These are phyloP conservation scores for Nomada hirtipes DNA, from an alignment of 2,888 invertebrate genomes.

Conservation along the genomic window DNA sequence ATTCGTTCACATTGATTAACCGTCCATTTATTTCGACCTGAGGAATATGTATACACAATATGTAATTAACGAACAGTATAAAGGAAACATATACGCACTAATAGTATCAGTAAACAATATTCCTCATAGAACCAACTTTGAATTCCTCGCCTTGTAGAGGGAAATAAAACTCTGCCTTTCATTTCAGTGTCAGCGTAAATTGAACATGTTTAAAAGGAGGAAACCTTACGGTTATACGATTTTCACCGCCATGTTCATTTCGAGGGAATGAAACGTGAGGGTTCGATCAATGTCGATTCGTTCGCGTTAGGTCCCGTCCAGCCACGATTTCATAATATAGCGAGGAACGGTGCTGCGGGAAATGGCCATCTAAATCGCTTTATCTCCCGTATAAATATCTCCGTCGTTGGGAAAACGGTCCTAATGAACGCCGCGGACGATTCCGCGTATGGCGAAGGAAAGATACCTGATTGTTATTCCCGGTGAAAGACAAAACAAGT, in stretches of 20 bases:
- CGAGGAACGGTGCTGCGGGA: not conserved
- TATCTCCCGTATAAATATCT: constrained; percentile 41
- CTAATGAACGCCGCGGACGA: constrained; percentile 55
- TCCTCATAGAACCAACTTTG: too few relatives aligned
- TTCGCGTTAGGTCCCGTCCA: not conserved
- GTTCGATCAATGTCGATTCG: constrained; percentile 3
- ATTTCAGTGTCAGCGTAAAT: too few relatives aligned
- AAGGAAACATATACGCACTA: too few relatives aligned
- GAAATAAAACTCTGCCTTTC: too few relatives aligned
- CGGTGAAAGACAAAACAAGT: constrained; percentile 66
- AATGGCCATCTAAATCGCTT: constrained; percentile 46
- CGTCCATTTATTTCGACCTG: too few relatives aligned
- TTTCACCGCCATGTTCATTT: not conserved
- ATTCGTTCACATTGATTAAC: too few relatives aligned
- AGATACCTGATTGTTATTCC: constrained; percentile 64
- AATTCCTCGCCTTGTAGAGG: too few relatives aligned
- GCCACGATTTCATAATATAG: constrained; percentile 30
- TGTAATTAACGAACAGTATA: too few relatives aligned
- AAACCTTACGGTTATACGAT: too few relatives aligned
- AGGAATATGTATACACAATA: too few relatives aligned
- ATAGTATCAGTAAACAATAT: too few relatives aligned
- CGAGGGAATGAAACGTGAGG: not conserved
- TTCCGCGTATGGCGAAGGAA: constrained; percentile 44
- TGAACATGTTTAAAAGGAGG: too few relatives aligned
- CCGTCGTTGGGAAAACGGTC: constrained; percentile 23